These are phyloP conservation scores for Zophobas morio DNA, from an alignment of 1,140 invertebrate species.

Conservation along the genomic window DNA sequence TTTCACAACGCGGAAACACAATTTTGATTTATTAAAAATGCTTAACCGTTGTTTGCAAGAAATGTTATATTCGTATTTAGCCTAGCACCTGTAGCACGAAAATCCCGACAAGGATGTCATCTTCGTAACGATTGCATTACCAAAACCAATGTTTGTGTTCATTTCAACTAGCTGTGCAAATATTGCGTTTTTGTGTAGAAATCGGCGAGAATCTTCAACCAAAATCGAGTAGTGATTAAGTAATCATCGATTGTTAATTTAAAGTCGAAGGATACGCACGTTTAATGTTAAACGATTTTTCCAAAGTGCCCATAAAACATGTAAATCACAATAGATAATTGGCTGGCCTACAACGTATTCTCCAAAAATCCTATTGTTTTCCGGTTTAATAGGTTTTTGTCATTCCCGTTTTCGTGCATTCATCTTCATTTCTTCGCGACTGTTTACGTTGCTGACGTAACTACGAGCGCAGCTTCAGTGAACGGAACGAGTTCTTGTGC, in stretches of 20 bases:
- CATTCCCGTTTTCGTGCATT: neutral
- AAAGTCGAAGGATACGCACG: neutral
- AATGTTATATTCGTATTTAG: constrained; percentile 3
- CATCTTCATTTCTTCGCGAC: neutral
- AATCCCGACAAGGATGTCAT: neutral
- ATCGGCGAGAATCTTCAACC: too few relatives aligned
- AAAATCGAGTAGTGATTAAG: too few relatives aligned
- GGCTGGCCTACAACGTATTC: neutral
- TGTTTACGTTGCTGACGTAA: constrained; percentile 9
- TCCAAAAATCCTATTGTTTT: neutral
- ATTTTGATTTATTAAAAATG: constrained; percentile 26
- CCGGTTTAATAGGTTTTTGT: neutral
- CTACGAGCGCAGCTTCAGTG: constrained; percentile 4
- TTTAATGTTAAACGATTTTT: neutral
- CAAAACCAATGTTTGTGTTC: too few relatives aligned
- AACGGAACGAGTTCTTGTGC: constrained; percentile 34
- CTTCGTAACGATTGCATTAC: neutral
- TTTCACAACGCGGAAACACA: constrained; percentile 28
- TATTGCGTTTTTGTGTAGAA: too few relatives aligned
- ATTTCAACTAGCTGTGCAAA: too few relatives aligned
- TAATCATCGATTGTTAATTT: too few relatives aligned
- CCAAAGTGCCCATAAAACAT: neutral
- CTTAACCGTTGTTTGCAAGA: constrained; percentile 9
- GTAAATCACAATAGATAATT: constrained; percentile 2
- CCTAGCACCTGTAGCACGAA: constrained; percentile 4